These are phyloP conservation scores for Sanderia malayensis DNA, from an alignment of 30 jellyfish, hydroid and myxozoan species.

Conservation along the genomic window DNA sequence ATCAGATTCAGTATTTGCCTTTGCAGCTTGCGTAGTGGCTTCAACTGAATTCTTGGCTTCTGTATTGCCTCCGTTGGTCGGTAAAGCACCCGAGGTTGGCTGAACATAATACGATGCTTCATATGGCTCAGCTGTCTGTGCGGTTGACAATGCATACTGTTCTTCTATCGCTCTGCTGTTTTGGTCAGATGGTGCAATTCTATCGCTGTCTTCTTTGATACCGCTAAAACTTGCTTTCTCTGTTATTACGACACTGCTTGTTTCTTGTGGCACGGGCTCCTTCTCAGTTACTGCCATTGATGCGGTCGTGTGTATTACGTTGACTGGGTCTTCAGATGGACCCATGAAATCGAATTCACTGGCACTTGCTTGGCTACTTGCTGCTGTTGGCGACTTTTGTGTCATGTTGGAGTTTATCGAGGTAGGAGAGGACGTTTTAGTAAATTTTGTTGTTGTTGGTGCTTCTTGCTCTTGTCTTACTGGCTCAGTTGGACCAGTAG, in stretches of 20 bases:
- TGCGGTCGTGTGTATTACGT: conserved; percentile 13
- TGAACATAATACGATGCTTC: background rate
- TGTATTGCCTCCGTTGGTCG: background rate
- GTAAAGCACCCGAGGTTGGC: background rate
- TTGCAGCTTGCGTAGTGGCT: background rate
- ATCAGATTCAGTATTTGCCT: background rate
- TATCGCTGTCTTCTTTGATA: conserved; percentile 13
- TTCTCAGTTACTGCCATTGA: background rate
- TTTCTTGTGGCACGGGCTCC: conserved; percentile 9
- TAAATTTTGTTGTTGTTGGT: too few species aligned
- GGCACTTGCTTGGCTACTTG: background rate
- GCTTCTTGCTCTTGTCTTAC: background rate
- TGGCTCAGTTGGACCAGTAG: background rate
- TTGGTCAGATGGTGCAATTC: too few species aligned
- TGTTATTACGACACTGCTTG: conserved; percentile 60
- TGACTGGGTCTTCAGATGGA: conserved; percentile 4
- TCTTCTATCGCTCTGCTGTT: background rate
- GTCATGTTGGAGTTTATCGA: too few species aligned
- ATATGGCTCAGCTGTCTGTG: background rate
- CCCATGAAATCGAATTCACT: background rate
- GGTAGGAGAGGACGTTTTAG: too few species aligned
- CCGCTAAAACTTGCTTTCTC: conserved; percentile 51
- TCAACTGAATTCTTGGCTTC: conserved; percentile 4
- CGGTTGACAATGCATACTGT: conserved; percentile 11
- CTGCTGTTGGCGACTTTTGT: background rate